Evolutionary conservation across 1,140 invertebrate species (phyloP).

Genomic region (Psix sp.): DNA sequence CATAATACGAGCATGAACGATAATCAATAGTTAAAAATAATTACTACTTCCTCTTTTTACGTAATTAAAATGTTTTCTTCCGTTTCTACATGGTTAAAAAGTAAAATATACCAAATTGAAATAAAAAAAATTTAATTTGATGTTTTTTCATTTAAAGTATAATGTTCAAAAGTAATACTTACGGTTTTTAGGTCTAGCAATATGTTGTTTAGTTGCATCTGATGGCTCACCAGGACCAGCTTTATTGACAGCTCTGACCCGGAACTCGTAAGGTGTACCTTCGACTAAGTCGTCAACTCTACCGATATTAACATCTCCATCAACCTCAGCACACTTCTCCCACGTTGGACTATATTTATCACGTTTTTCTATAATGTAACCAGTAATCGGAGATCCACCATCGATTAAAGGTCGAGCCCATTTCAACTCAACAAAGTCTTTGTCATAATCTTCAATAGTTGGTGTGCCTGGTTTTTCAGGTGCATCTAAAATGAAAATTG

Average conservation of each 20-base stretch:
- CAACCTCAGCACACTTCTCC: slow-evolving; percentile 91
- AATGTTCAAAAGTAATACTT: slow-evolving; percentile 67
- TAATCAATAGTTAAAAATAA: no score
- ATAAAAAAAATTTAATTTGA: no score
- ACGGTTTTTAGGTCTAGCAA: slow-evolving; percentile 94
- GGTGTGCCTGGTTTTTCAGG: slow-evolving; percentile 92
- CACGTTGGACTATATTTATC: slow-evolving; percentile 92
- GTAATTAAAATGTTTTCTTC: no score
- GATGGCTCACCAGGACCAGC: slow-evolving; percentile 94
- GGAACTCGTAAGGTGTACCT: slow-evolving; percentile 95
- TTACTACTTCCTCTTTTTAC: no score
- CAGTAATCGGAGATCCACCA: slow-evolving; percentile 92
- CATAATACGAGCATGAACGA: background rate
- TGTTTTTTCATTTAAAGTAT: background rate
- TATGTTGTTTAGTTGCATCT: slow-evolving; percentile 90
- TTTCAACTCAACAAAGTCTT: slow-evolving; percentile 95
- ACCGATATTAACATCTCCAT: slow-evolving; percentile 88
- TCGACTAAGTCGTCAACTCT: slow-evolving; percentile 92
- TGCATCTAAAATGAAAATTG: slow-evolving; percentile 78
- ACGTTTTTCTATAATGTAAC: slow-evolving; percentile 97
- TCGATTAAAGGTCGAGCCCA: slow-evolving; percentile 92
- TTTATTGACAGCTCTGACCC: slow-evolving; percentile 95
- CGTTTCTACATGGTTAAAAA: no score
- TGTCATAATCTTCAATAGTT: slow-evolving; percentile 93
- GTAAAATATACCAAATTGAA: background rate